Percentiles rank a stretch among this genome's conserved stretches.
phyloP scores from a whole-genome alignment of 2,797 vertebrate genomes.

The Clarias fuscus region DNA sequence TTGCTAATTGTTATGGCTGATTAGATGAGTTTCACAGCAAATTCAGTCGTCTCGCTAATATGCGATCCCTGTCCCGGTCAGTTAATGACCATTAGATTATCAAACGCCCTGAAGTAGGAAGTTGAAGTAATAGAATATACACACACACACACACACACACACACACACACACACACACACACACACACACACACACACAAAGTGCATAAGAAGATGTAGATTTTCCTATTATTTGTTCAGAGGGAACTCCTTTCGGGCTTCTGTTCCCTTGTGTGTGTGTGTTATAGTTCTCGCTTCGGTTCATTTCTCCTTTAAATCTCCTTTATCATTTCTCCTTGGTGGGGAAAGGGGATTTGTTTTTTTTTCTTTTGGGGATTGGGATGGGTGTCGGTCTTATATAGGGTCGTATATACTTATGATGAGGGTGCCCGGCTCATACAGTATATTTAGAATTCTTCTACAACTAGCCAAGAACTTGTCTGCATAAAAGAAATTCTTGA shows the following conservation, averaged over 20 bases:
- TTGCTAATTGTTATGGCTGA: constrained; percentile 42
- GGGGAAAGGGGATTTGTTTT: too few relatives aligned
- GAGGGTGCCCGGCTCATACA: too few relatives aligned
- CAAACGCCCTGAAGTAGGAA: neutral
- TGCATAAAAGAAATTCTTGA: neutral
- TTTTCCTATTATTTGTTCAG: neutral
- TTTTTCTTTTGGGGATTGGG: too few relatives aligned
- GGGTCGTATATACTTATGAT: too few relatives aligned
- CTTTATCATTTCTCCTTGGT: too few relatives aligned
- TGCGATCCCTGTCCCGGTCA: neutral
- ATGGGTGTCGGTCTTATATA: too few relatives aligned
- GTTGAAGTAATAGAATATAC: neutral
- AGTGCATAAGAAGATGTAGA: neutral
- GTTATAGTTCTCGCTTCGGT: neutral
- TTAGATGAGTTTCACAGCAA: constrained; percentile 1
- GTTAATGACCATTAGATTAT: neutral
- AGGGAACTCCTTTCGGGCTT: neutral
- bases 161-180: neutral
- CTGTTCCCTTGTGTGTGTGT: neutral
- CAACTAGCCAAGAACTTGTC: neutral
- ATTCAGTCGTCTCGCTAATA: neutral
- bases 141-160: neutral
- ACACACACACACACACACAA: neutral
- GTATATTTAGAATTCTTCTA: too few relatives aligned
- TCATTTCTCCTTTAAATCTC: neutral